Percentiles rank a stretch among this genome's conserved stretches.
phyloP scores from a whole-genome alignment of 2,888 invertebrate species.

The Spodoptera picta region DNA sequence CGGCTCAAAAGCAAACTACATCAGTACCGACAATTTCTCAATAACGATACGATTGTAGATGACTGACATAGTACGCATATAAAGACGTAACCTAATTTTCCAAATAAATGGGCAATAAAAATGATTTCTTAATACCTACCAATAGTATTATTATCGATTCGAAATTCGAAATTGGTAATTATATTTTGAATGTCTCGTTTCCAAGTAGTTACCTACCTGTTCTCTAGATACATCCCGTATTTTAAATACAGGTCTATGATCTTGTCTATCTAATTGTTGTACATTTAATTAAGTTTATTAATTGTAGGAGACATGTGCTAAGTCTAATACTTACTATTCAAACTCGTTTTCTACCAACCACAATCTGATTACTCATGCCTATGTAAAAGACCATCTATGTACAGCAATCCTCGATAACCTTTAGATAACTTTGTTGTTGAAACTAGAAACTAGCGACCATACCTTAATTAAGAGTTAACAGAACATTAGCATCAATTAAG shows the following conservation, averaged over 20 bases:
- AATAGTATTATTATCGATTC: too few relatives aligned
- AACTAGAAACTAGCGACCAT: background rate
- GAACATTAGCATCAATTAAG: slow-evolving; percentile 22
- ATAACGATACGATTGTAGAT: slow-evolving; percentile 51
- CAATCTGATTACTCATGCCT: background rate
- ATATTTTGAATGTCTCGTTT: too few relatives aligned
- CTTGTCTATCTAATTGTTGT: too few relatives aligned
- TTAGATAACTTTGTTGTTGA: slow-evolving; percentile 4
- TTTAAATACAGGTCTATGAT: too few relatives aligned
- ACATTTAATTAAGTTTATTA: too few relatives aligned
- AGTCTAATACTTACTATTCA: too few relatives aligned
- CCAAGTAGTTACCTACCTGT: too few relatives aligned
- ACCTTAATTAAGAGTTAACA: slow-evolving; percentile 3
- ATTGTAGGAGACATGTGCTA: too few relatives aligned
- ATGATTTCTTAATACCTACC: background rate
- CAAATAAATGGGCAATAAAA: slow-evolving; percentile 28
- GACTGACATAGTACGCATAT: slow-evolving; percentile 37
- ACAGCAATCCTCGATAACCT: slow-evolving; percentile 2
- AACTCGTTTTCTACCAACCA: background rate
- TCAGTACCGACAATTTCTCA: slow-evolving; percentile 53
- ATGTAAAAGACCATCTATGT: slow-evolving; percentile 28
- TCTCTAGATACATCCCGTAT: too few relatives aligned
- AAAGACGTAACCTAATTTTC: slow-evolving; percentile 37
- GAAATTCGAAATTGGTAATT: too few relatives aligned
- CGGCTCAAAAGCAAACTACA: slow-evolving; percentile 50